A percentile compares a stretch with the other conserved stretches of the same genome.
Evolutionary conservation across 2,113 vertebrate species (phyloP).

Genomic region (Crotalus tigris): DNA sequence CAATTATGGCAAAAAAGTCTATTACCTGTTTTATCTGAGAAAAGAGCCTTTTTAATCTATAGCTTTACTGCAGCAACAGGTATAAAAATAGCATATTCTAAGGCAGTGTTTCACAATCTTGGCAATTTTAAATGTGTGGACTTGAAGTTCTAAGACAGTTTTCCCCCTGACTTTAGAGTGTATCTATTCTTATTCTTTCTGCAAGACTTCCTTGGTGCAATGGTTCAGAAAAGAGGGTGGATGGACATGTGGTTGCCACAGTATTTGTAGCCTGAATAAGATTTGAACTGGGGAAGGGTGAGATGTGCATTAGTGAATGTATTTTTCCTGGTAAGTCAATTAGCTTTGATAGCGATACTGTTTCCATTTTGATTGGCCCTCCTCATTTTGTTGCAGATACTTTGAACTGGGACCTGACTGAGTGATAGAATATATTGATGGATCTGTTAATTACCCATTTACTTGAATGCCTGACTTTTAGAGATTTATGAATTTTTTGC

Average conservation of each 20-base stretch:
- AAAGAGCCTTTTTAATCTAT: not conserved
- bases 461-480: not conserved
- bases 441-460: not conserved
- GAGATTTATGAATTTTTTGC: not conserved
- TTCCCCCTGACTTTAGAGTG: not conserved
- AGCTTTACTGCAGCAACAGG: not conserved
- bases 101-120: not conserved
- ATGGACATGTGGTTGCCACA: not conserved
- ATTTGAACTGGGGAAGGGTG: not conserved
- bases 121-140: too few relatives aligned
- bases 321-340: not conserved
- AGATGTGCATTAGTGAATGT: not conserved
- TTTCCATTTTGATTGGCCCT: not conserved
- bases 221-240: not conserved
- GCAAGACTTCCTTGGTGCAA: not conserved
- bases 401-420: not conserved
- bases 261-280: not conserved
- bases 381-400: not conserved
- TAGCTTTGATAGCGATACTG: not conserved
- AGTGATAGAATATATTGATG: not conserved
- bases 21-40: not conserved
- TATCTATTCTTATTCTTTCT: not conserved
- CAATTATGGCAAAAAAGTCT: not conserved
- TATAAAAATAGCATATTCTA: not conserved
- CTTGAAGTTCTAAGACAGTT: too few relatives aligned